Evolutionary conservation across 2,888 invertebrate species (phyloP).

Genomic region (Apamea crenata): DNA sequence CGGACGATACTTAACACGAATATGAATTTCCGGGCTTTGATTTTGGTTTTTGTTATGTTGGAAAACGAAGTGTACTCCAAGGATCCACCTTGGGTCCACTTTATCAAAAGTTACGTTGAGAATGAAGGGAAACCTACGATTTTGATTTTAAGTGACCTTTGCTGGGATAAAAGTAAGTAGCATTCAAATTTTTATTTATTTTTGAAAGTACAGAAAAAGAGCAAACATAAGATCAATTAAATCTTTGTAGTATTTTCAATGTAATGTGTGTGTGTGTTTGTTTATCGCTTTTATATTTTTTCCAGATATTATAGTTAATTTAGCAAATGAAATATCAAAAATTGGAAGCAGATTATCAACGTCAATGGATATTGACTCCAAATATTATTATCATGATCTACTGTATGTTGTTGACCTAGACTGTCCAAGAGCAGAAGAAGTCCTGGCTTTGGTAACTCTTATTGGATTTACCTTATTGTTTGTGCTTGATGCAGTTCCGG

Average conservation of each 20-base stretch:
- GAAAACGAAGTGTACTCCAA: slow-evolving; percentile 57
- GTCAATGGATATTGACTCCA: slow-evolving; percentile 48
- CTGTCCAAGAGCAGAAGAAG: slow-evolving; percentile 70
- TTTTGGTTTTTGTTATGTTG: slow-evolving; percentile 47
- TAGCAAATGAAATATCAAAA: slow-evolving; percentile 71
- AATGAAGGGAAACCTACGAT: slow-evolving; percentile 79
- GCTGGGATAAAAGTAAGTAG: slow-evolving; percentile 79
- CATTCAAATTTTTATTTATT: background rate
- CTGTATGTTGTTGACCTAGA: slow-evolving; percentile 79
- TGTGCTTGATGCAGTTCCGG: background rate
- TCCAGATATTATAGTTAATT: slow-evolving; percentile 67
- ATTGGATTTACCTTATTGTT: background rate
- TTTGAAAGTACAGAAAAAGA: no score
- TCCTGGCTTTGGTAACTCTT: slow-evolving; percentile 70
- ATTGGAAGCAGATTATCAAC: slow-evolving; percentile 71
- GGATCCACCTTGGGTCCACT: slow-evolving; percentile 64
- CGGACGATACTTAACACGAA: slow-evolving; percentile 18
- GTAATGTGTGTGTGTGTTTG: no score
- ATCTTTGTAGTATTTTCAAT: background rate
- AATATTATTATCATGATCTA: slow-evolving; percentile 72
- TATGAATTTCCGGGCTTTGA: slow-evolving; percentile 30
- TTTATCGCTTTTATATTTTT: slow-evolving; percentile 36
- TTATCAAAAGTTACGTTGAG: slow-evolving; percentile 74
- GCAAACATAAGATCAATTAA: background rate
- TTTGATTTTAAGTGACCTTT: slow-evolving; percentile 70